Evolutionary conservation across 2,888 invertebrate species (phyloP).

Genomic region (Tolmerus cingulatus): DNA sequence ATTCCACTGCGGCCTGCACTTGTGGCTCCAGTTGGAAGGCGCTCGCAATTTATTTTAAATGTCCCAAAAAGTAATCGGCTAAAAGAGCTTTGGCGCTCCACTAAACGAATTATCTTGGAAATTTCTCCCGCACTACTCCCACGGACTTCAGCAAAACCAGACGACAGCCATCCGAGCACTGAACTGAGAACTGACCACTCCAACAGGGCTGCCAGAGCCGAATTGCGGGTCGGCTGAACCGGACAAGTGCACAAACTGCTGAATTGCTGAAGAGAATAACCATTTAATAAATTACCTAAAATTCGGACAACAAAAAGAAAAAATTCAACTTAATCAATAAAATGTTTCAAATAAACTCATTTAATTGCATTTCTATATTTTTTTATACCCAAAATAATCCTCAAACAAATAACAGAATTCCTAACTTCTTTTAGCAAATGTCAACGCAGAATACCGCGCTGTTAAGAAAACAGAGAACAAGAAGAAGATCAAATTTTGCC

Average conservation of each 20-base stretch:
- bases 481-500: conserved; percentile 3
- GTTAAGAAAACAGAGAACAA: not conserved
- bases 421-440: not conserved
- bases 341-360: not conserved
- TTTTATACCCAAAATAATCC: not conserved
- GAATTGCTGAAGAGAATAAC: not conserved
- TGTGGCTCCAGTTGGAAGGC: not conserved
- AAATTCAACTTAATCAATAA: not conserved
- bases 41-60: not conserved
- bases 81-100: not conserved
- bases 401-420: not conserved
- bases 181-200: not conserved
- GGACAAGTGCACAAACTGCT: not conserved
- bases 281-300: too few species aligned
- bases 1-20: not conserved
- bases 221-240: not conserved
- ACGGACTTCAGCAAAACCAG: not conserved
- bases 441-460: not conserved
- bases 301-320: not conserved
- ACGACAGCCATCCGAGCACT: not conserved
- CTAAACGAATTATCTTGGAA: not conserved
- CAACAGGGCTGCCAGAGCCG: not conserved
- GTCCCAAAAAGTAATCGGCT: not conserved
- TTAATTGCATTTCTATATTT: not conserved
- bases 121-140: not conserved